Base-by-base conservation (phyloP, 2,888 invertebrate species). In the Brachypalpus laphriformis region DNA sequence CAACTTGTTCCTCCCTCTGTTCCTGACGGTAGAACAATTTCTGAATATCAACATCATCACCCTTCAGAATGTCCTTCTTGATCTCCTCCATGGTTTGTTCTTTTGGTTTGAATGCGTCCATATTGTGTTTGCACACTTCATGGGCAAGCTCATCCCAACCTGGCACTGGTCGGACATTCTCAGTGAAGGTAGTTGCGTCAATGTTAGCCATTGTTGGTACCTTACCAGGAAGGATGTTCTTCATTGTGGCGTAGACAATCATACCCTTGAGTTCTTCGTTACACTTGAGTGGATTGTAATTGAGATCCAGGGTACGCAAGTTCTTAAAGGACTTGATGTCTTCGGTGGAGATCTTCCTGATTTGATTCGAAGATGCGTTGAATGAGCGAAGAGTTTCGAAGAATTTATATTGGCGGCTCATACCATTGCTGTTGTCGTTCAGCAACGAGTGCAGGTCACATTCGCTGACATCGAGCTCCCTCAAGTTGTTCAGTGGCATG, bases 391-490 rank as follows among this genome's bases (percentile, higher is more conserved):
- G 90, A 61, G 94, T 93, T 56, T 93, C 93, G 54, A 94, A 93
- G 81, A 94, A 90, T 83, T 91, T 90, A 16, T 90, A 90, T 70
- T 88, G 87, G 7, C 88, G 87, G 2, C 87, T 89, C 61, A 88
- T 89, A 34, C 92, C 92, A 40, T 91, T 89, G 7, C 93, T 91
- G 87, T 92, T 93, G 78, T 94, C 93, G 87, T 93, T 93, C 94
- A 96, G 95, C 25, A 97, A 91, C 63, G 94, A 92, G n/a, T 93
- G 93, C 83, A 97, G 90, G 76, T 93, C 93, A 87, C 95, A 95
- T 89, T 94, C 94, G 89, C 95, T 96, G 68, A 95, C 94, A 89
- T 97, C 96, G 68, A 97, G 91, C 89, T 94, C 94, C 28, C 93
- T 88, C 22, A 97, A 92, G 87, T 93, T 92, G 4, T 93, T 93